phyloP scores from a whole-genome alignment of 2,888 invertebrate genomes.

The Hermaeophaga mercurialis region DNA sequence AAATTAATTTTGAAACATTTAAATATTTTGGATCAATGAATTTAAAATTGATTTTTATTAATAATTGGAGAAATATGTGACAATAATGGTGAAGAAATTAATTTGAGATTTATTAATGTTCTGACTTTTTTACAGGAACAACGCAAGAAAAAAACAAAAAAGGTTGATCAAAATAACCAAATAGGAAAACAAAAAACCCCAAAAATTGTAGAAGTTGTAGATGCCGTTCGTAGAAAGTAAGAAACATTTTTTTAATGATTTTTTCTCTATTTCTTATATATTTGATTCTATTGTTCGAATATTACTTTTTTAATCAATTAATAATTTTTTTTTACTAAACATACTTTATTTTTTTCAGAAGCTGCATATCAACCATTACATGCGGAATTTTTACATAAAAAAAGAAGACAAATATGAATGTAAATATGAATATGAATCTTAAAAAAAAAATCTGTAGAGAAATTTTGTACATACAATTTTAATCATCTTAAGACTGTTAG shows the following conservation, averaged over 20 bases:
- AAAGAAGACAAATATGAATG: too few relatives aligned
- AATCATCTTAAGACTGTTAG: too few relatives aligned
- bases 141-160: conserved; percentile 5
- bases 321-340: neutral
- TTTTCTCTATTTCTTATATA: neutral
- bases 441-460: too few relatives aligned
- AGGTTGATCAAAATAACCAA: neutral
- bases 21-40: too few relatives aligned
- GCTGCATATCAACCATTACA: conserved; percentile 2
- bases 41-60: too few relatives aligned
- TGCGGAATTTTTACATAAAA: conserved; percentile 2
- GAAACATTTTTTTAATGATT: neutral
- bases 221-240: neutral
- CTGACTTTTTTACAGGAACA: conserved; percentile 2
- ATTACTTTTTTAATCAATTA: neutral
- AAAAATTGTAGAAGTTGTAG: neutral
- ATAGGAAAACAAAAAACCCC: conserved; percentile 1
- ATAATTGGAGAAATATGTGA: too few relatives aligned
- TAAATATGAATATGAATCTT: too few relatives aligned
- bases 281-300: neutral
- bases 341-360: neutral
- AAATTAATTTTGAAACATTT: too few relatives aligned
- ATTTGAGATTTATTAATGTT: too few relatives aligned
- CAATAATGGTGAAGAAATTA: too few relatives aligned
- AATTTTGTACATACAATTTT: too few relatives aligned